Evolutionary conservation across 2,888 invertebrate species (phyloP), one percentile per base, ranked within the genome.

Genomic region (Ophion obscuratus): DNA sequence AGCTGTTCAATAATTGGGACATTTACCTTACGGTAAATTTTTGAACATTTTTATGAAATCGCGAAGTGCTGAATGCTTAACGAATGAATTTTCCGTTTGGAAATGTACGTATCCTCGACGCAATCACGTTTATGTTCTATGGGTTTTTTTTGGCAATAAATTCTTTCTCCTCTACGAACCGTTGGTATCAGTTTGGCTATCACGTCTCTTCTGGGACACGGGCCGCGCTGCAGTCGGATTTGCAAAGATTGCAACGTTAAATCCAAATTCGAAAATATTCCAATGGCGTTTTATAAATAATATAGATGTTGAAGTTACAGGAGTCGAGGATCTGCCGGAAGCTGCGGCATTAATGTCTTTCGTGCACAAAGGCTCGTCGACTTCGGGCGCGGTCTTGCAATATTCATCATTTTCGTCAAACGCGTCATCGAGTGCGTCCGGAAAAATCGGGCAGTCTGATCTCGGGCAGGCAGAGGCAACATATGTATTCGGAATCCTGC

Each of bases 141-240:
- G 53, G 14, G 14, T 14, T 17, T 14, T 53, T 14, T 53, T 53
- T 53, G 3, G 17, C 14, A 17, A 53, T 17, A 53, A 53, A 17
- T 17, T 14, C 1, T 47, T 47, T 47, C 14, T 53, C 17, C 14
- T 53, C 53, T 68, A 71, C 83, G 83, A 67, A 89, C 89, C 85
- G 53, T 85, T 4, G 88, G 84, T 68, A 62, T 24, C 36, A 89
- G 70, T 53, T 87, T 68, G 3, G 86, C 87, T 74, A 88, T 73
- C 1, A 86, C 78, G 80, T 89, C 87, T 83, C 87, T 87, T 67
- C 86, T 80, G 2, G 88, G 87, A 74, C 88, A 90, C 20, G 82
- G 62, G 57, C 79, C 80, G 75, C 40, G 86, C 89, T 87, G 79
- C 20, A 86, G 53, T 57, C 6, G n/a, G 20, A 11, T 61, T 61